phyloP scores from a whole-genome alignment of 2,113 vertebrate genomes.

The Panthera leo region DNA sequence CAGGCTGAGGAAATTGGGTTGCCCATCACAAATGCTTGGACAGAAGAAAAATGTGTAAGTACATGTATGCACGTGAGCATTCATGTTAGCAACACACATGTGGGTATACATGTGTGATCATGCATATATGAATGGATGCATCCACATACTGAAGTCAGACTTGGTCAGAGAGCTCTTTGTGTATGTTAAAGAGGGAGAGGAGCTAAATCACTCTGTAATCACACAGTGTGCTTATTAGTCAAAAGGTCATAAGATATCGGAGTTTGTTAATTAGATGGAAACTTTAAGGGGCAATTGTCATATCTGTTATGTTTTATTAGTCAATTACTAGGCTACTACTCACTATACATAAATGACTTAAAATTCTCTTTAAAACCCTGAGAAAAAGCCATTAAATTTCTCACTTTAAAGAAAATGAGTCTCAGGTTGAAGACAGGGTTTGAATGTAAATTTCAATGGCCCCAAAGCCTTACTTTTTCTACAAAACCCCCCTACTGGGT shows the following conservation, averaged over 20 bases:
- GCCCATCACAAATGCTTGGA: background rate
- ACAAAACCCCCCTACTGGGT: background rate
- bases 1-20: background rate
- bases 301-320: background rate
- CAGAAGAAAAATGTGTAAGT: background rate
- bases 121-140: background rate
- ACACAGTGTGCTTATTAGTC: background rate
- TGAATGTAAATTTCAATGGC: background rate
- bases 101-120: too few relatives aligned
- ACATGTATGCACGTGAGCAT: too few relatives aligned
- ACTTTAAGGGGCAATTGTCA: background rate
- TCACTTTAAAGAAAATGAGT: background rate
- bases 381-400: background rate
- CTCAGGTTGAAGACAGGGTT: background rate
- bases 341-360: background rate
- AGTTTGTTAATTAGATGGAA: background rate
- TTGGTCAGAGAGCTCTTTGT: background rate
- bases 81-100: background rate
- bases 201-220: background rate
- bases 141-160: background rate
- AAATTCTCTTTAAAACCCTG: background rate
- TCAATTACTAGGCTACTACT: background rate
- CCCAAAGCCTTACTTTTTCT: background rate
- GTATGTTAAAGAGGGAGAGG: background rate
- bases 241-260: background rate